phyloP scores from a whole-genome alignment of 2,888 invertebrate genomes.

The Dolichomitus sp. region DNA sequence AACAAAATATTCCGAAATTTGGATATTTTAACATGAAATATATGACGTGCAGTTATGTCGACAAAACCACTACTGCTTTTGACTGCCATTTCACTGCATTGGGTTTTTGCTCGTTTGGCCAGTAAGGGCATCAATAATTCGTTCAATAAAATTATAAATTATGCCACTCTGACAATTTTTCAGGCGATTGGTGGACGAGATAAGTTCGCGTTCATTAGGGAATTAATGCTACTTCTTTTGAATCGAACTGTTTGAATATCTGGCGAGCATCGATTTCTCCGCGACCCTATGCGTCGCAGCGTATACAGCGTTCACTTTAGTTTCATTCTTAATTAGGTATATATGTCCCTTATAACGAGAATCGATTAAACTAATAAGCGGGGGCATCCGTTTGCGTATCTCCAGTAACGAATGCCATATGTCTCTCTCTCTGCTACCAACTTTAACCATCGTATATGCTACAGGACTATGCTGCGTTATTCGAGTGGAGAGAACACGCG shows the following conservation, averaged over 20 bases:
- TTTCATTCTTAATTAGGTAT: conserved; percentile 80
- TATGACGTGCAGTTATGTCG: neutral
- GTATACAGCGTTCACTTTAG: conserved; percentile 73
- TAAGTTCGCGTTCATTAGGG: conserved; percentile 61
- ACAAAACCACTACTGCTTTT: neutral
- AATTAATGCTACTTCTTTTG: conserved; percentile 62
- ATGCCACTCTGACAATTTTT: conserved; percentile 53
- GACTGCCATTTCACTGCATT: neutral
- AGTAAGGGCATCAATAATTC: conserved; percentile 27
- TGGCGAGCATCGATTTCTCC: conserved; percentile 42
- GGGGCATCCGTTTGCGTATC: conserved; percentile 80
- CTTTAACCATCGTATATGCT: conserved; percentile 68
- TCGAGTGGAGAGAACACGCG: conserved; percentile 59
- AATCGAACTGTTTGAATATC: conserved; percentile 46
- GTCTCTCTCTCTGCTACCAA: conserved; percentile 78
- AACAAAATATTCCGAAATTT: no score
- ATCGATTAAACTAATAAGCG: conserved; percentile 84
- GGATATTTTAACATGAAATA: neutral
- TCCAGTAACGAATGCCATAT: conserved; percentile 80
- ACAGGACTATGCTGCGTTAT: conserved; percentile 39
- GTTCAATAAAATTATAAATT: conserved; percentile 62
- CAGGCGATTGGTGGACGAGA: conserved; percentile 51
- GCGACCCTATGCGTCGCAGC: conserved; percentile 41
- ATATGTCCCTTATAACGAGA: conserved; percentile 81
- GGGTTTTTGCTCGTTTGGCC: conserved; percentile 16